Evolutionary conservation across 2,888 invertebrate species (phyloP).

Genomic region (Euzophera pinguis): DNA sequence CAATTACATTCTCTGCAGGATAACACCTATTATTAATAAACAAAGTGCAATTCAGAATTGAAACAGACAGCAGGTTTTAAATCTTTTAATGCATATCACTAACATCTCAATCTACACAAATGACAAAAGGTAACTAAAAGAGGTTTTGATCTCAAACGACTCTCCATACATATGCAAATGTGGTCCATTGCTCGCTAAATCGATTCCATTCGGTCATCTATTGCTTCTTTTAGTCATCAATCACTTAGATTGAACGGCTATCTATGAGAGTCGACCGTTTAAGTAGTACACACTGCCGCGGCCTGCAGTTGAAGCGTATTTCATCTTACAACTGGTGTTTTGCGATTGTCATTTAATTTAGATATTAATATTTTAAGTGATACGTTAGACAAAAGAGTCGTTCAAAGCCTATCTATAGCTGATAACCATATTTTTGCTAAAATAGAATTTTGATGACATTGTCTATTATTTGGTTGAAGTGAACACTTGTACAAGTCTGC

Average conservation of each 20-base stretch:
- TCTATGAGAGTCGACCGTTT: slow-evolving; percentile 26
- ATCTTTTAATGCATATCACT: slow-evolving; percentile 1
- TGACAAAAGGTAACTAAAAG: slow-evolving; percentile 4
- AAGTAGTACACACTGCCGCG: background rate
- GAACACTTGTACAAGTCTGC: too few species aligned
- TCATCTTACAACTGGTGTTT: too few species aligned
- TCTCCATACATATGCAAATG: slow-evolving; percentile 70
- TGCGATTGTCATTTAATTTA: too few species aligned
- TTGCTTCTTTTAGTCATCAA: slow-evolving; percentile 66
- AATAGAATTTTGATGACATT: too few species aligned
- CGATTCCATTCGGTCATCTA: slow-evolving; percentile 70
- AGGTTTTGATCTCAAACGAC: background rate
- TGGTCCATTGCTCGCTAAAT: slow-evolving; percentile 61
- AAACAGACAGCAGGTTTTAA: background rate
- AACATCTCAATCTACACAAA: background rate
- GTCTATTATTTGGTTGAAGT: too few species aligned
- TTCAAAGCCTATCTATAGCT: too few species aligned
- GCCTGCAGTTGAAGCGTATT: background rate
- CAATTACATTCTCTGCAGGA: too few species aligned
- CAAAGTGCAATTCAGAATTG: too few species aligned
- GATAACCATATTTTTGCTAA: too few species aligned
- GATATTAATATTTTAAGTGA: too few species aligned
- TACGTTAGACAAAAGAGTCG: too few species aligned
- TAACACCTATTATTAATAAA: too few species aligned
- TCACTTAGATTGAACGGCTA: slow-evolving; percentile 65